These are phyloP conservation scores for Isotomurus palustris DNA, from an alignment of 2,888 invertebrate species.

Conservation along the genomic window DNA sequence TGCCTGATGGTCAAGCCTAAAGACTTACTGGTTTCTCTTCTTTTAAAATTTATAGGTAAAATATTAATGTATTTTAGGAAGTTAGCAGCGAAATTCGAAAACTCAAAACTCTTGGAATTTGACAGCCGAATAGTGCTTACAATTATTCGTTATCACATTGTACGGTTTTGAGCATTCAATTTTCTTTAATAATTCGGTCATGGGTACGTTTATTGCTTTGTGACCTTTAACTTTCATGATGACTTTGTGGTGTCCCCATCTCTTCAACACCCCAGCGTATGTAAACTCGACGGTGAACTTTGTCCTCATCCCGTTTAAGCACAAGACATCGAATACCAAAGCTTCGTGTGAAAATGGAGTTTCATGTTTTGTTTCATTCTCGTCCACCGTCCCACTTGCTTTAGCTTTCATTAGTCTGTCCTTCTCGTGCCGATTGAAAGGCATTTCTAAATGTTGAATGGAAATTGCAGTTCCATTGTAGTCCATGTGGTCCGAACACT, in stretches of 20 bases:
- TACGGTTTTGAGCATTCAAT: constrained; percentile 20
- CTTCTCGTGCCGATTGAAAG: constrained; percentile 20
- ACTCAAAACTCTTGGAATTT: constrained; percentile 24
- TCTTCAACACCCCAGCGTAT: constrained; percentile 23
- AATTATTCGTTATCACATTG: constrained; percentile 23
- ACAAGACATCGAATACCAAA: constrained; percentile 25
- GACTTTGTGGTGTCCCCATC: constrained; percentile 31
- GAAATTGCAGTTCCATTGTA: constrained; percentile 20
- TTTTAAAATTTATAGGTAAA: too few relatives aligned
- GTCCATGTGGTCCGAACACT: constrained; percentile 21
- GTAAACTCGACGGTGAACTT: constrained; percentile 29
- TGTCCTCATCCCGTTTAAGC: constrained; percentile 17
- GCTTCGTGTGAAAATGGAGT: constrained; percentile 24
- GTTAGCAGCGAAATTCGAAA: too few relatives aligned
- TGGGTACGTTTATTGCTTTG: constrained; percentile 16
- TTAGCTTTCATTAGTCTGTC: neutral
- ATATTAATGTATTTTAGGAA: too few relatives aligned
- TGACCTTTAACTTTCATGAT: constrained; percentile 19
- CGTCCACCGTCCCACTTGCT: neutral
- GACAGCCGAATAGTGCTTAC: constrained; percentile 23
- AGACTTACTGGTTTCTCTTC: too few relatives aligned
- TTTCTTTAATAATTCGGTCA: constrained; percentile 21
- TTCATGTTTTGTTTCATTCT: neutral
- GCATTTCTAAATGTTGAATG: constrained; percentile 29
- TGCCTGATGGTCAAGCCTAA: too few relatives aligned